Conservation (phyloP, 2,113 vertebrate species). For the Microtus richardsoni region DNA sequence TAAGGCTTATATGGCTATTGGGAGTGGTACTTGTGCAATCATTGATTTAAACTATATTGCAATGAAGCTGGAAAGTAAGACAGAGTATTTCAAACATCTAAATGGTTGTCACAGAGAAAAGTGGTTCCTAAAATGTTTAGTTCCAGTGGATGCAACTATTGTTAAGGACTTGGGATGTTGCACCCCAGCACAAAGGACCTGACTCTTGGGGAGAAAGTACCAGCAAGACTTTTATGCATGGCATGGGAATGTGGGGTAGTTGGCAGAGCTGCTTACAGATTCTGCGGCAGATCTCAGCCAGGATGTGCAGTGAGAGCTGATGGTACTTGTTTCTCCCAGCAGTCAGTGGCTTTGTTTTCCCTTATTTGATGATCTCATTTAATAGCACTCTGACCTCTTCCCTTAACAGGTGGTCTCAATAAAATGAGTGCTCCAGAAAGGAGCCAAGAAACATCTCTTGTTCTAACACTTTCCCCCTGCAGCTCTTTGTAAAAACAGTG, state of each 20-base stretch:
- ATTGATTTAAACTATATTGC: background rate
- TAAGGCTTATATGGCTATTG: background rate
- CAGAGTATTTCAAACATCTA: no score
- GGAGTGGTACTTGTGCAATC: background rate
- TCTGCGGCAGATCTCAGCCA: accelerated
- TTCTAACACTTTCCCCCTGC: background rate
- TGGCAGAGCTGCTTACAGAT: background rate
- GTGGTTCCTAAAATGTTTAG: background rate
- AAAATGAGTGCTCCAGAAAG: background rate
- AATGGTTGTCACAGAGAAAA: background rate
- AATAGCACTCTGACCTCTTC: background rate
- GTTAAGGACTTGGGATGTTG: background rate
- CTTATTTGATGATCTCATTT: background rate
- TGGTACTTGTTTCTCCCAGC: background rate
- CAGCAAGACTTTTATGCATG: accelerated
- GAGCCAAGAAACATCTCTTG: background rate
- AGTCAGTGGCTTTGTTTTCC: background rate
- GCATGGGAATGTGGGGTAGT: no score
- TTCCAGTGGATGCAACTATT: background rate
- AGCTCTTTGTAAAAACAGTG: background rate
- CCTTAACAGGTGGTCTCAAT: background rate
- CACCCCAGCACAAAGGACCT: background rate
- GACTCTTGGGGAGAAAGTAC: background rate
- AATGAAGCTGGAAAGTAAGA: background rate
- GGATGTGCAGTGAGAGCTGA: accelerated